phyloP scores from a whole-genome alignment of 2,888 invertebrate genomes.

The Lobophora halterata region DNA sequence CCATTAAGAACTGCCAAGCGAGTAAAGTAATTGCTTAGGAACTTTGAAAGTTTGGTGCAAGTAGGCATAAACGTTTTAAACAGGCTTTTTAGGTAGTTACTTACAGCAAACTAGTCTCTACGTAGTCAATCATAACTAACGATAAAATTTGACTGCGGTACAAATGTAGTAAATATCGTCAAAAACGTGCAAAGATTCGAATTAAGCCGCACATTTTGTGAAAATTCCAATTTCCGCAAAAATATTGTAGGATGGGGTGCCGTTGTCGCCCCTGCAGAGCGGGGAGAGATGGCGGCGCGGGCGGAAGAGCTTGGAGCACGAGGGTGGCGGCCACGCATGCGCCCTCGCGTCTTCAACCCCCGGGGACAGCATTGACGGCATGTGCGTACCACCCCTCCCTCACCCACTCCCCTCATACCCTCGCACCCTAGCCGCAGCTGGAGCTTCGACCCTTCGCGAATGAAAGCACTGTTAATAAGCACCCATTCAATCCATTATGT shows the following conservation, averaged over 20 bases:
- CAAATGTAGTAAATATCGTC: slow-evolving; percentile 19
- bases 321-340: slow-evolving; percentile 47
- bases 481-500: slow-evolving; percentile 63
- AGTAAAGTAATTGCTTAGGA: too few species aligned
- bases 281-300: slow-evolving; percentile 48
- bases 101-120: neutral
- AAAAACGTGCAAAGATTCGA: slow-evolving; percentile 27
- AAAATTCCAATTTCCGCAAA: slow-evolving; percentile 73
- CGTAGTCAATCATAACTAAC: slow-evolving; percentile 5
- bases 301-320: slow-evolving; percentile 22
- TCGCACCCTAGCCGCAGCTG: slow-evolving; percentile 37
- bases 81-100: too few species aligned
- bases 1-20: too few species aligned
- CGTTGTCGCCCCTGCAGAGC: slow-evolving; percentile 59
- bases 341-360: slow-evolving; percentile 46
- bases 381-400: slow-evolving; percentile 46
- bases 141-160: slow-evolving; percentile 17
- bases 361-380: slow-evolving; percentile 55
- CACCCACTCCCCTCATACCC: slow-evolving; percentile 26
- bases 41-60: too few species aligned
- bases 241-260: slow-evolving; percentile 60
- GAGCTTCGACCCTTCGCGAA: slow-evolving; percentile 42
- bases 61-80: too few species aligned
- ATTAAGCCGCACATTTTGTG: slow-evolving; percentile 45
- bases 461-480: slow-evolving; percentile 62